Percentiles rank a stretch among this genome's conserved stretches.
These are phyloP conservation scores for Amiota mariae DNA, from an alignment of 2,888 invertebrate species.

Conservation along the genomic window DNA sequence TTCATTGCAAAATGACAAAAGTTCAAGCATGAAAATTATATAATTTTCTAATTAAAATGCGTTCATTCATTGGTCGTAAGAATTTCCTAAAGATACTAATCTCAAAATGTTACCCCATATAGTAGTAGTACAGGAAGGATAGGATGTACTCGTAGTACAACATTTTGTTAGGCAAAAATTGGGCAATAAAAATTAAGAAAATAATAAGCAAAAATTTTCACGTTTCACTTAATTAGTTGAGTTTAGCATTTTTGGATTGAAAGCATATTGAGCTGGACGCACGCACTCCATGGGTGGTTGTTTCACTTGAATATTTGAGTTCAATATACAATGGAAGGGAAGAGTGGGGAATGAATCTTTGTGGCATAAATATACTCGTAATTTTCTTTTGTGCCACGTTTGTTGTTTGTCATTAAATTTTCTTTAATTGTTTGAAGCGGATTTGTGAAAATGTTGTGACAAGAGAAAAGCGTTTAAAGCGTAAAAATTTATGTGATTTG, in stretches of 20 bases:
- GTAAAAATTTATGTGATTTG: conserved; percentile 16
- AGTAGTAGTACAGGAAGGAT: no score
- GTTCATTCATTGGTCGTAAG: conserved; percentile 37
- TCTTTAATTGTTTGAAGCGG: conserved; percentile 55
- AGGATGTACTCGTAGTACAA: no score
- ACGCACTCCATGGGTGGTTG: background rate
- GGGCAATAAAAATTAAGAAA: conserved; percentile 57
- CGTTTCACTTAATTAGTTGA: conserved; percentile 63
- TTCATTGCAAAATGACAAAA: conserved; percentile 41
- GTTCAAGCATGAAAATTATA: conserved; percentile 28
- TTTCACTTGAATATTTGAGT: background rate
- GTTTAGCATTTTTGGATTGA: background rate
- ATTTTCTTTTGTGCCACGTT: conserved; percentile 24
- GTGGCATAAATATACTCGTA: background rate
- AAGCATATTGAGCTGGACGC: background rate
- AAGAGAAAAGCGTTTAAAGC: conserved; percentile 17
- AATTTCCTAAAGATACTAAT: conserved; percentile 55
- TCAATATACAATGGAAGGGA: background rate
- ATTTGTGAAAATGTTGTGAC: conserved; percentile 45
- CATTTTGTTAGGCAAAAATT: background rate
- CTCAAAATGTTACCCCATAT: conserved; percentile 58
- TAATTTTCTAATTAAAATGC: conserved; percentile 57
- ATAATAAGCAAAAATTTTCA: conserved; percentile 66
- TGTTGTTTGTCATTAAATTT: conserved; percentile 55
- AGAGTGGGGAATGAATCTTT: no score